Evolutionary conservation across 2,113 vertebrate species (phyloP).

Genomic region (Rissa tridactyla): DNA sequence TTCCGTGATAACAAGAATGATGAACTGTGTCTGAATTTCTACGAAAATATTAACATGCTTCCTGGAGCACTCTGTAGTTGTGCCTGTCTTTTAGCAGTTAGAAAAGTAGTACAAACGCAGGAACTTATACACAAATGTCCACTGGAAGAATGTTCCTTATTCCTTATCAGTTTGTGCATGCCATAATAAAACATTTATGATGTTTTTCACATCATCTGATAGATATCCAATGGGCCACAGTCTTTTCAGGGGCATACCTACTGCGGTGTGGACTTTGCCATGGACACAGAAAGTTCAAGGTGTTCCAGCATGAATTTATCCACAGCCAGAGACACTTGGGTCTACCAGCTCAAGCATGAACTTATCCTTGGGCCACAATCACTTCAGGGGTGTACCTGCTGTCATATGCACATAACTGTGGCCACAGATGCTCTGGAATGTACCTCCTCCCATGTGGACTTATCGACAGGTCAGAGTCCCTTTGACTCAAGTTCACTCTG

Average conservation of each 20-base stretch:
- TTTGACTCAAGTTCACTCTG: neutral
- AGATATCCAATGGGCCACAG: neutral
- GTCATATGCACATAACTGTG: neutral
- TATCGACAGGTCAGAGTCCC: neutral
- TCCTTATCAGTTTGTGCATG: neutral
- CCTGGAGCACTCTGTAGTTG: neutral
- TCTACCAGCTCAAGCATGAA: fast-evolving
- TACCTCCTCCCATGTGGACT: neutral
- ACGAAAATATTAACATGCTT: neutral
- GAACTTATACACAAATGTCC: neutral
- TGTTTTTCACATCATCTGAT: neutral
- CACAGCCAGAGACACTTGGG: neutral
- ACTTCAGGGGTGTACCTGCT: neutral
- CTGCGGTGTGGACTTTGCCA: fast-evolving
- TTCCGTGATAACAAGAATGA: neutral
- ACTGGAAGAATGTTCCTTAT: neutral
- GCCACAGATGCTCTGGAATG: neutral
- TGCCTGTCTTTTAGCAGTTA: neutral
- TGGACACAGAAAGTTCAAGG: neutral
- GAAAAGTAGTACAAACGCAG: neutral
- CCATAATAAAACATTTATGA: neutral
- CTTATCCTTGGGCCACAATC: neutral
- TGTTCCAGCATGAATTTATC: neutral
- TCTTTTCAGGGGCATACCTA: neutral
- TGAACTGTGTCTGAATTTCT: neutral